Percentiles rank a stretch among this genome's conserved stretches.
phyloP scores from a whole-genome alignment of 2,113 vertebrate species.

The Cercocebus atys region DNA sequence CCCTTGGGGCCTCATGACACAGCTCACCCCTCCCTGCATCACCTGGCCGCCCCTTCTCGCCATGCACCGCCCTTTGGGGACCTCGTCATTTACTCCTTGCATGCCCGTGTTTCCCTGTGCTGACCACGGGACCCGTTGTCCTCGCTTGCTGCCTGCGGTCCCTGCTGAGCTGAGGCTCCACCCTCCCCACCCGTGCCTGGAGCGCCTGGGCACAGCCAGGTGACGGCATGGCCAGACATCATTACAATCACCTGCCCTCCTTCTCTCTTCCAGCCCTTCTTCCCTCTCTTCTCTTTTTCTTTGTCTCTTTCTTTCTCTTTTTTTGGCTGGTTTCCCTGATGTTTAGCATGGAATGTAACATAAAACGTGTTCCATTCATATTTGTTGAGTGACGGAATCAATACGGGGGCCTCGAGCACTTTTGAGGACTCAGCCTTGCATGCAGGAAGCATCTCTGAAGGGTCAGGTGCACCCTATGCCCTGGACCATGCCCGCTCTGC shows the following conservation, averaged over 20 bases:
- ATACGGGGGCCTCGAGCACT: neutral
- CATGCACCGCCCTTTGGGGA: fast-evolving
- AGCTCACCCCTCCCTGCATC: neutral
- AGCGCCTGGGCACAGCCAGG: no score
- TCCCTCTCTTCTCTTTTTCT: neutral
- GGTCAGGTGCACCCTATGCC: fast-evolving
- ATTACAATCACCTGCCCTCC: neutral
- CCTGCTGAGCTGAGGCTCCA: neutral
- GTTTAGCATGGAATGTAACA: neutral
- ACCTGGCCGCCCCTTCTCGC: neutral
- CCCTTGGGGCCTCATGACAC: no score
- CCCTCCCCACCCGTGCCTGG: no score
- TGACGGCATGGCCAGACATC: no score
- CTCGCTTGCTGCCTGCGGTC: fast-evolving
- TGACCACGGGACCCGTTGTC: no score
- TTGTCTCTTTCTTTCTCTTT: no score
- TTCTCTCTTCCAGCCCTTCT: neutral
- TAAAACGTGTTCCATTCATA: fast-evolving
- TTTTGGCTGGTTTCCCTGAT: neutral
- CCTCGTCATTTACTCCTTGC: no score
- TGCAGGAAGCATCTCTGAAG: fast-evolving
- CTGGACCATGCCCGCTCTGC: fast-evolving
- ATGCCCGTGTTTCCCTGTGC: no score
- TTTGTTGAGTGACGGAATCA: fast-evolving
- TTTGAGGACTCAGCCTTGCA: neutral